phyloP scores from a whole-genome alignment of 2,113 vertebrate species.

The Corydoras maculifer region DNA sequence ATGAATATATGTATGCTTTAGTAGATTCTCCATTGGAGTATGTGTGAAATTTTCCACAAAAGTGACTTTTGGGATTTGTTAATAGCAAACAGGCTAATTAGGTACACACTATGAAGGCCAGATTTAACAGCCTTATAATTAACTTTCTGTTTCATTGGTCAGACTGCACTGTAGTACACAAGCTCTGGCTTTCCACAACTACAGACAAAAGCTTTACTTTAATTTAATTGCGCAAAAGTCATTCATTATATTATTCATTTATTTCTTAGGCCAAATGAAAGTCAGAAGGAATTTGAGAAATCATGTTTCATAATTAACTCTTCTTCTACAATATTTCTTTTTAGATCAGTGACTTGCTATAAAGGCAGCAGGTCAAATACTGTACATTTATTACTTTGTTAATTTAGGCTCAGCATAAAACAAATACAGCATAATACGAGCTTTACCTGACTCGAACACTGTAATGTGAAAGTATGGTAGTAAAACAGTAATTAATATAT shows the following conservation, averaged over 20 bases:
- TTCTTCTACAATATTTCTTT: too few relatives aligned
- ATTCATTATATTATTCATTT: neutral
- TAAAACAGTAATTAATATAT: too few relatives aligned
- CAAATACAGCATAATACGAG: too few relatives aligned
- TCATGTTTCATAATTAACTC: neutral
- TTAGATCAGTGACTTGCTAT: too few relatives aligned
- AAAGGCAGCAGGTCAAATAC: too few relatives aligned
- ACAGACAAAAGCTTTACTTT: conserved; percentile 11
- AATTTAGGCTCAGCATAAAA: too few relatives aligned
- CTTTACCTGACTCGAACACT: too few relatives aligned
- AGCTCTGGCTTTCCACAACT: conserved; percentile 9
- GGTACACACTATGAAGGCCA: conserved; percentile 19
- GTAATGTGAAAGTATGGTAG: too few relatives aligned
- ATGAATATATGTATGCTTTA: too few relatives aligned
- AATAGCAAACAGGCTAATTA: conserved; percentile 24
- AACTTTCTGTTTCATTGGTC: conserved; percentile 25
- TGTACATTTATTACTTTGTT: too few relatives aligned
- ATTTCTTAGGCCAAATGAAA: neutral
- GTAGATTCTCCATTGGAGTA: neutral
- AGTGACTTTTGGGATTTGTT: conserved; percentile 1
- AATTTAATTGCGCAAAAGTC: neutral
- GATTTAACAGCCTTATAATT: conserved; percentile 33
- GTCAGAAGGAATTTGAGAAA: neutral
- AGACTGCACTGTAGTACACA: conserved; percentile 28
- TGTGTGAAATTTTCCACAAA: neutral